Conservation (phyloP, 2,113 vertebrate genomes). For the Chinchilla lanigera region DNA sequence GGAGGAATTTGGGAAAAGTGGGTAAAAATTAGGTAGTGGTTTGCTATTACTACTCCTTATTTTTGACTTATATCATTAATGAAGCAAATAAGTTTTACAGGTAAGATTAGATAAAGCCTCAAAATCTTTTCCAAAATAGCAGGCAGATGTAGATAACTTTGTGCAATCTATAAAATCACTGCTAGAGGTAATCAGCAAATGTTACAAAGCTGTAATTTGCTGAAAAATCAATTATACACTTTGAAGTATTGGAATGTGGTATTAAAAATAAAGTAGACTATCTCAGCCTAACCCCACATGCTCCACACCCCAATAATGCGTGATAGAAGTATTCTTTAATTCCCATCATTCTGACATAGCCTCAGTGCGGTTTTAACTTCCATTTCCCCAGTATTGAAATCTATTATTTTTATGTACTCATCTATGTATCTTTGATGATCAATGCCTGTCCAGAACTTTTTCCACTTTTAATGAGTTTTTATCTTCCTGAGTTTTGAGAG, state of each 20-base stretch:
- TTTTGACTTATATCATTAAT: background rate
- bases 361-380: background rate
- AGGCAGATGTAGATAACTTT: background rate
- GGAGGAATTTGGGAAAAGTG: background rate
- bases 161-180: background rate
- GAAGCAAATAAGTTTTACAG: background rate
- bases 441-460: background rate
- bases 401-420: background rate
- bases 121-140: constrained; percentile 30
- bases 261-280: background rate
- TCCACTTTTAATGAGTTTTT: background rate
- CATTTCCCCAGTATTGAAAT: background rate
- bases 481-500: background rate
- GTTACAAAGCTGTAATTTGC: background rate
- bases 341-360: background rate
- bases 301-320: background rate
- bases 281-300: background rate
- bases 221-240: constrained; percentile 33
- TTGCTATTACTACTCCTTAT: background rate
- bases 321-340: no score
- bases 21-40: background rate
- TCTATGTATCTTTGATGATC: background rate
- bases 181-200: constrained; percentile 15
- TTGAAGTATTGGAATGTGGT: background rate
- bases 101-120: background rate